Evolutionary conservation across 2,888 invertebrate genomes (phyloP).

Genomic region (Limnephilus lunatus): DNA sequence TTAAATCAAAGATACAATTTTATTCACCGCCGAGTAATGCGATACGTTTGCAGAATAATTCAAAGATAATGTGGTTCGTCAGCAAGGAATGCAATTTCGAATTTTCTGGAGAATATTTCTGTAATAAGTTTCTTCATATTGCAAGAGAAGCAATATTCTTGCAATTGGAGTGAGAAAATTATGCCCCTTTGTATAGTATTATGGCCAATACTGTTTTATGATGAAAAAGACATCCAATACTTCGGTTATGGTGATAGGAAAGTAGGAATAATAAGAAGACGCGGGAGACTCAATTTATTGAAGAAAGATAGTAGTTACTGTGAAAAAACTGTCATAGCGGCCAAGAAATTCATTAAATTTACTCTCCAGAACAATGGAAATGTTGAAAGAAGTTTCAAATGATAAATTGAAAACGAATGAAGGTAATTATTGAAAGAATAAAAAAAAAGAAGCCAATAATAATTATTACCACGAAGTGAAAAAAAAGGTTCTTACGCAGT

Average conservation of each 20-base stretch:
- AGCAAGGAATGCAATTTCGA: background rate
- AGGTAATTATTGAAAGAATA: background rate
- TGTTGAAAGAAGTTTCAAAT: background rate
- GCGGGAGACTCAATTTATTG: background rate
- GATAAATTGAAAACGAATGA: background rate
- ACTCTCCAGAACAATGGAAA: background rate
- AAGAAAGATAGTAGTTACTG: background rate
- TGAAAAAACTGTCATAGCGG: background rate
- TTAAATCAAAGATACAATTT: background rate
- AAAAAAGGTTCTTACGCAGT: background rate
- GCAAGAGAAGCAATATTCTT: background rate
- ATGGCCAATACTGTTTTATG: background rate
- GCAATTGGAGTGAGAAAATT: background rate
- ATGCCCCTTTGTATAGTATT: background rate
- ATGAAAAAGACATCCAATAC: background rate
- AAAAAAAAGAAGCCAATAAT: background rate
- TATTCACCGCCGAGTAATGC: background rate
- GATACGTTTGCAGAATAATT: background rate
- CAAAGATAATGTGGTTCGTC: background rate
- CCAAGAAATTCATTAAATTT: background rate
- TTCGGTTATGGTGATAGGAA: background rate
- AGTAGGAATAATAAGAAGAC: background rate
- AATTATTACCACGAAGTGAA: background rate
- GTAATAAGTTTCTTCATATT: background rate
- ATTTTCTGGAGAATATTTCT: background rate